phyloP scores from a whole-genome alignment of 64 coral and sea anemone species.

The Astreopora myriophthalma region DNA sequence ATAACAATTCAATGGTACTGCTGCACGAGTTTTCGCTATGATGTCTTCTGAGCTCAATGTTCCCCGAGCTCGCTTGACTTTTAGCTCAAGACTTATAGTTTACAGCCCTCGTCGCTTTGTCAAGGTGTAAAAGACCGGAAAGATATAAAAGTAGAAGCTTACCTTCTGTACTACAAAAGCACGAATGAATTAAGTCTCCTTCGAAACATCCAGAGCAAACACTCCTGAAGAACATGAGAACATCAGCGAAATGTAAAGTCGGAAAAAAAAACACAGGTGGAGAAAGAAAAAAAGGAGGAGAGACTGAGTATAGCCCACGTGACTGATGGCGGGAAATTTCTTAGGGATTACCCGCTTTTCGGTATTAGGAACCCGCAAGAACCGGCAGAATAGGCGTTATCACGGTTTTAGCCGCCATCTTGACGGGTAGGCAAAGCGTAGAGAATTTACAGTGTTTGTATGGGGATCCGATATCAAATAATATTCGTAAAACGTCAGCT shows the following conservation, averaged over 20 bases:
- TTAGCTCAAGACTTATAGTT: background rate
- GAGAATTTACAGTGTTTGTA: too few relatives aligned
- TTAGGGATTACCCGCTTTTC: too few relatives aligned
- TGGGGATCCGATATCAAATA: too few relatives aligned
- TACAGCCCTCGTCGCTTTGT: background rate
- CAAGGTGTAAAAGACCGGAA: background rate
- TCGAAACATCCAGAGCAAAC: background rate
- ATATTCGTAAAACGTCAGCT: too few relatives aligned
- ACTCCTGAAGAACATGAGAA: background rate
- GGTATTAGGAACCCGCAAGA: too few relatives aligned
- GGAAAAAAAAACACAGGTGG: background rate
- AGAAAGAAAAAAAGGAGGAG: background rate
- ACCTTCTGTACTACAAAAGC: background rate
- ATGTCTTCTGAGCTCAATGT: background rate
- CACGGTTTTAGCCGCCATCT: too few relatives aligned
- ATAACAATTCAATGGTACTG: background rate
- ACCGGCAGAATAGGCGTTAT: too few relatives aligned
- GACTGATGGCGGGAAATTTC: background rate
- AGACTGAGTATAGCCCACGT: conserved; percentile 24
- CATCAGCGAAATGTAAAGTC: background rate
- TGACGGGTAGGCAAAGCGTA: too few relatives aligned
- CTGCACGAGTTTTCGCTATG: background rate
- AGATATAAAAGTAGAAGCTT: background rate
- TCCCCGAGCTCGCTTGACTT: background rate
- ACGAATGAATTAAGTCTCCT: background rate